These are phyloP conservation scores for Cyanoramphus novaezelandiae DNA, from an alignment of 2,113 vertebrate species.

Conservation along the genomic window DNA sequence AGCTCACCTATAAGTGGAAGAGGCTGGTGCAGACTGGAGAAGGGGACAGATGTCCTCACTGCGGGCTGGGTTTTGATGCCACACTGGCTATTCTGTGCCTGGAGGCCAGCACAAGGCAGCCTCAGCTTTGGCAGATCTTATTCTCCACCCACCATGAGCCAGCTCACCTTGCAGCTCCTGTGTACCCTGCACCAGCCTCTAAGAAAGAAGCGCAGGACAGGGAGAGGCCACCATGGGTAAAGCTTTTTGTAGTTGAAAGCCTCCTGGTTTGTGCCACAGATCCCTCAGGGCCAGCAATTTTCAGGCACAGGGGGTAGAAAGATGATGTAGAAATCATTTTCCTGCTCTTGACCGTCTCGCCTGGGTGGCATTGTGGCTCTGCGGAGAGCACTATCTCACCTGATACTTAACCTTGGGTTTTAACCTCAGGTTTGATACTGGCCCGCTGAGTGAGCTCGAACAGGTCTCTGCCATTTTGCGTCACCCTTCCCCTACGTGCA, in stretches of 20 bases:
- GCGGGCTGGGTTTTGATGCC: not conserved
- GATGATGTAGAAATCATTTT: not conserved
- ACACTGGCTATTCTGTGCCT: not conserved
- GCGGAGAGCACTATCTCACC: not conserved
- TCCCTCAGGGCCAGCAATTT: not conserved
- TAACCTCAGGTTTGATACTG: not conserved
- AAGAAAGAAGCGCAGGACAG: not conserved
- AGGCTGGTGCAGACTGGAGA: not conserved
- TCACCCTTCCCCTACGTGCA: accelerated
- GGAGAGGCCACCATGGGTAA: not conserved
- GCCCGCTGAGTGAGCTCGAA: not conserved
- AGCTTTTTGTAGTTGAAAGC: not conserved
- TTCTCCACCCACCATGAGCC: not conserved
- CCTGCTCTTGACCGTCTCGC: not conserved
- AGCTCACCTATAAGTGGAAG: not conserved
- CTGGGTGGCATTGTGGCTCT: not conserved
- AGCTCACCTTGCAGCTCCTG: not conserved
- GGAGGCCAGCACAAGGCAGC: not conserved
- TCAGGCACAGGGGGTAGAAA: not conserved
- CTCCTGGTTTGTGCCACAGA: not conserved
- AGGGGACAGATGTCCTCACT: not conserved
- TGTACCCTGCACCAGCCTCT: not conserved
- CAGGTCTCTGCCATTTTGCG: not conserved
- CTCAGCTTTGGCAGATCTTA: not conserved
- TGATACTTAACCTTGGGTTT: not conserved